Evolutionary conservation across 1,140 invertebrate genomes (phyloP), one percentile per base, ranked within the genome.

Genomic region (Polyergus mexicanus): DNA sequence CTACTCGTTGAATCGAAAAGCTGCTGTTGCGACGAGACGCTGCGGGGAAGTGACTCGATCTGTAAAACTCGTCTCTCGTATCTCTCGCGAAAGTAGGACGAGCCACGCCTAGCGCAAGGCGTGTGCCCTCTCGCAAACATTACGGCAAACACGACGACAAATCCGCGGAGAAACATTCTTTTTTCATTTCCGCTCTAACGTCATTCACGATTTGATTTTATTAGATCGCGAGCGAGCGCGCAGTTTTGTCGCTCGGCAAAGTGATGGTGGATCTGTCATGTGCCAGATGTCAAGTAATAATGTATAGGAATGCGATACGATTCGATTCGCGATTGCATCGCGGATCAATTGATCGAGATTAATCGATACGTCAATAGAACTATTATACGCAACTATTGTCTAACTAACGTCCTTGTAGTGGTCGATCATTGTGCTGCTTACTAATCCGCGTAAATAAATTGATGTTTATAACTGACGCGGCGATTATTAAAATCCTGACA

Each of bases 1-100:
- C 22, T 4, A 81, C 51, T 71, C 69, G 63, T 56, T 54, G 77
- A 86, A 89, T 86, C 87, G 87, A 63, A 86, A 88, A 83, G 66
- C 63, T 71, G 86, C 51, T 28, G 19, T n/a, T 8, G 51, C 32
- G 2, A 56, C 72, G 56, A 85, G 56, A 87, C 16, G 87, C 38
- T 60, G 68, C 22, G 69, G 87, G 41, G 87, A 80, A 89, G 85
- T 88, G 84, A 89, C 74, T 77, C 72, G 87, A 86, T 86, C 77
- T 62, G 54, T 47, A 38, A 74, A 38, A 74, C 76, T 86, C 68
- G 84, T 88, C 84, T 81, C 71, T 71, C 86, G 87, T 71, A 74
- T 69, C 62, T 84, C n/a, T 76, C 32, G 28, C 75, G 80, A 89
- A 89, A 89, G 84, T 89, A 89, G 88, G 88, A 35, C 88, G 68